Conservation (phyloP, 2,888 invertebrate genomes). For the Tromatobia lineatoria region DNA sequence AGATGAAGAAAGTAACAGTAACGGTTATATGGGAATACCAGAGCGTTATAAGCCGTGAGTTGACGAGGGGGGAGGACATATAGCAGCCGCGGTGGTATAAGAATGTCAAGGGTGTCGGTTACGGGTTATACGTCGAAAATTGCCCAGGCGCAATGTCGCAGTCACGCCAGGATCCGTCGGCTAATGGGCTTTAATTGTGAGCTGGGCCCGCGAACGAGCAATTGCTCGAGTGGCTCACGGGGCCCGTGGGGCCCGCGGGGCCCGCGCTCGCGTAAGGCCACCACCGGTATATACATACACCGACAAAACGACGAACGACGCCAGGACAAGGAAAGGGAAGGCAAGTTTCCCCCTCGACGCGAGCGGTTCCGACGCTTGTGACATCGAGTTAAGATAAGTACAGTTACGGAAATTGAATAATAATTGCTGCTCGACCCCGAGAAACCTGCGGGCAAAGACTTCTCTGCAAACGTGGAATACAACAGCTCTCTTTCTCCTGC, state of each 20-base stretch:
- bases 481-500: not conserved
- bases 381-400: constrained; percentile 81
- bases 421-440: constrained; percentile 78
- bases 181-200: constrained; percentile 83
- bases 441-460: constrained; percentile 51
- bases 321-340: constrained; percentile 24
- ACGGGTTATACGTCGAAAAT: constrained; percentile 70
- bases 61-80: not conserved
- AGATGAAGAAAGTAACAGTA: not conserved
- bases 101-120: constrained; percentile 82
- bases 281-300: not conserved
- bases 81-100: constrained; percentile 60
- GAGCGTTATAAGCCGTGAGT: not conserved
- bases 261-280: constrained; percentile 43
- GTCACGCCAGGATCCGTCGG: constrained; percentile 76
- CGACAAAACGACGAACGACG: constrained; percentile 32
- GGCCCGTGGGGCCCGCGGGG: constrained; percentile 52
- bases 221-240: constrained; percentile 68
- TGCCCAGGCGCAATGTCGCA: constrained; percentile 73
- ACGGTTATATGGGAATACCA: not conserved
- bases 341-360: constrained; percentile 25
- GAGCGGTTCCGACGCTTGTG: constrained; percentile 74
- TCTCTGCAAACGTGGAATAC: constrained; percentile 28
- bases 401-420: constrained; percentile 83
- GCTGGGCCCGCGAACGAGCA: constrained; percentile 66